phyloP scores from a whole-genome alignment of 2,888 invertebrate species.

The Dryobotodes eremita region DNA sequence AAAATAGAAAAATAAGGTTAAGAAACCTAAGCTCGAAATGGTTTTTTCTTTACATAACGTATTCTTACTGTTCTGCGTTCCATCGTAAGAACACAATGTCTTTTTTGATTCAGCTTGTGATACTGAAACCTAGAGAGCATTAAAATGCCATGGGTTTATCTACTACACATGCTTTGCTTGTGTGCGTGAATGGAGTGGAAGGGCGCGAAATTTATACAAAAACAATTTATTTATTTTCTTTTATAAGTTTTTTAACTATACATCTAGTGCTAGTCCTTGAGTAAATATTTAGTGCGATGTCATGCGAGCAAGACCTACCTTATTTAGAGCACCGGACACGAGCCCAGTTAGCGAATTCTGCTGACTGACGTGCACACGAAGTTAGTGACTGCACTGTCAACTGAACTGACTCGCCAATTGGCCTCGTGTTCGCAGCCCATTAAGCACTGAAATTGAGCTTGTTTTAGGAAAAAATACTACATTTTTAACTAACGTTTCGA shows the following conservation, averaged over 20 bases:
- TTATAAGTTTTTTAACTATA: background rate
- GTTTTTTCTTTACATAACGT: no score
- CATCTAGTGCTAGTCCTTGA: background rate
- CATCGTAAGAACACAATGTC: background rate
- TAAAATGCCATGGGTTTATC: background rate
- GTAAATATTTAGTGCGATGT: background rate
- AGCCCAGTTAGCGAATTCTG: background rate
- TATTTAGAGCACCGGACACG: background rate
- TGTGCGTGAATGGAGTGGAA: background rate
- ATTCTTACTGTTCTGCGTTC: background rate
- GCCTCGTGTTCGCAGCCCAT: background rate
- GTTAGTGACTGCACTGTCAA: background rate
- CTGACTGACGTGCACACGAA: background rate
- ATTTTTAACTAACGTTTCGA: background rate
- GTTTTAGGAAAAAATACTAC: background rate
- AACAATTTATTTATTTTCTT: background rate
- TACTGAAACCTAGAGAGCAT: background rate
- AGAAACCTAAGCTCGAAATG: no score
- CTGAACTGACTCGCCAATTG: background rate
- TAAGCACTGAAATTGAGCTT: conserved; percentile 2
- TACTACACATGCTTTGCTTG: background rate
- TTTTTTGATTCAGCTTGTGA: background rate
- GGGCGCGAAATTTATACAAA: background rate
- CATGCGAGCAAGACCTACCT: background rate
- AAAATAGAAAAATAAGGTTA: no score